Conservation (phyloP, 2,797 vertebrate genomes). For the Geotria australis region DNA sequence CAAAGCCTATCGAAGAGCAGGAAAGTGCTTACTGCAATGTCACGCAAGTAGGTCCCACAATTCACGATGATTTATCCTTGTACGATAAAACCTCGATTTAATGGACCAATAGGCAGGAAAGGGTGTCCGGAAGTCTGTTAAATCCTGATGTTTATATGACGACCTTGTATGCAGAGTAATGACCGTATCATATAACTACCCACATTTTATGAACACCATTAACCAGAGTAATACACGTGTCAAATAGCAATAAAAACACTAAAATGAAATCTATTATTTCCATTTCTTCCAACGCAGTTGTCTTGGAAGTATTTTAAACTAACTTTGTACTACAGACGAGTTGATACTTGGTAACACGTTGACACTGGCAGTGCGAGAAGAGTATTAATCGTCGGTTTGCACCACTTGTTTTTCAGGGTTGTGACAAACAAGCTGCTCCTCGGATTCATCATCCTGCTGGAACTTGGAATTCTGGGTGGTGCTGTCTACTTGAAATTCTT, state of each 20-base stretch:
- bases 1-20: constrained; percentile 71
- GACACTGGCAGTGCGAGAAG: background rate
- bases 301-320: too few species aligned
- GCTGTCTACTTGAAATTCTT: constrained; percentile 85
- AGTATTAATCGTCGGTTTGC: background rate
- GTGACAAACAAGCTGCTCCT: constrained; percentile 73
- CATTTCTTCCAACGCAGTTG: too few species aligned
- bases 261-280: too few species aligned
- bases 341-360: background rate
- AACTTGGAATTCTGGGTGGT: constrained; percentile 51
- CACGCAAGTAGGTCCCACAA: constrained; percentile 30
- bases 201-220: too few species aligned
- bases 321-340: background rate
- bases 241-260: too few species aligned
- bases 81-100: too few species aligned
- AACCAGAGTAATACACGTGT: too few species aligned
- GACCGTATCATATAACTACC: too few species aligned
- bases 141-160: too few species aligned
- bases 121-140: too few species aligned
- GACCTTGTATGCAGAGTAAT: too few species aligned
- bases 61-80: background rate
- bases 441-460: constrained; percentile 54
- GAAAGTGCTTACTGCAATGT: constrained; percentile 64
- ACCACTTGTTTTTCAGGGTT: constrained; percentile 17
- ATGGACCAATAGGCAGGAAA: too few species aligned